Base-by-base conservation (phyloP, 2,113 vertebrate genomes). In the Casuarius casuarius region DNA sequence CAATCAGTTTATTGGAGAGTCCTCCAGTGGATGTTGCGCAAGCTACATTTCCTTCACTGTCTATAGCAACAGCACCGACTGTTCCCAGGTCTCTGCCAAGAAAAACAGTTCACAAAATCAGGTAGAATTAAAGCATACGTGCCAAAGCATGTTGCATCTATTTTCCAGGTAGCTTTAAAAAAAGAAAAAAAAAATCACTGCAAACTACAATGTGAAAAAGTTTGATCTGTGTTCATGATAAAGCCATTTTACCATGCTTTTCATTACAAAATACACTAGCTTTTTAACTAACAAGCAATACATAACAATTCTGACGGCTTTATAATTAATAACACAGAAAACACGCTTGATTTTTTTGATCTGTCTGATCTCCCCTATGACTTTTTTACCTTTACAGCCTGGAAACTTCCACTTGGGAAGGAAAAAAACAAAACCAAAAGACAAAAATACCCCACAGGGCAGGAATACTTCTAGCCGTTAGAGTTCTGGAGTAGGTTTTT, bases 1-100 rank as follows among this genome's bases (percentile, higher is more conserved):
- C 98, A 84, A 98, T 94, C 97, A 99, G 98, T 97, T 99, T 98
- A 96, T 99, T 99, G 42, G 98, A 94, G n/a, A 99, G 97, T 96
- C 98, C 98, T 80, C 98, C 98, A 4, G 98, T 98, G 79, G 98
- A 98, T 84, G 98, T 98, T 42, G 98, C 98, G 96, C 98, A 98
- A 95, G 98, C 98, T 26, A 98, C 62, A 42, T 98, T 98, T 74
- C 98, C 98, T 84, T 98, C 96, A n/a, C 75, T 84, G 87, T 99
- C 98, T 35, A 99, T 93, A 15, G 98, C 98, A 95, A 99, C 98
- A 49, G 98, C 98, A 71, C 98, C 98, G 4, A 99, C 98, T 22
- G 98, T 99, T 95, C 99, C 98, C 95, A 98, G 98, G 90, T 98
- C 98, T 79, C 98, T 98, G 97, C 98, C 98, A 92, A 97, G 93